Evolutionary conservation across 1,140 invertebrate species (phyloP), one percentile per base, ranked within the genome.

Genomic region (Drosophila mauritiana): DNA sequence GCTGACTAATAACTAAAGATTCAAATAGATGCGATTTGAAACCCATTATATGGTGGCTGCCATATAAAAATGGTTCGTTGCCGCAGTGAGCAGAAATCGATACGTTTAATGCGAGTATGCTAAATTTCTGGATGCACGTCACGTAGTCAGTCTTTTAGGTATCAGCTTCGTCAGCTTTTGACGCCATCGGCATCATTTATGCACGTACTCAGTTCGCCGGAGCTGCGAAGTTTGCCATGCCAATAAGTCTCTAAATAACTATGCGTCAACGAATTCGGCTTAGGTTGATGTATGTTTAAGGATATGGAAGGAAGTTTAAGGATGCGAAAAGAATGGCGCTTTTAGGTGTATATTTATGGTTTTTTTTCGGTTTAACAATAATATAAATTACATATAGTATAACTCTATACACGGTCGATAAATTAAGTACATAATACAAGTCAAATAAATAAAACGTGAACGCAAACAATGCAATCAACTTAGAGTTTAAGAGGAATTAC

Each of bases 361-460:
- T 25, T 22, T 7, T 13, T 42, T 25, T 52, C 15, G 42, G 13
- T 31, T 68, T 68, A 68, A 68, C 45, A 64, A 42, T 68, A 68
- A 43, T 68, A 52, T 17, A 43, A 20, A 27, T 63, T 40, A 65
- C n/a, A 52, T 36, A 36, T 49, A 22, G 20, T 22, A 43, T 12
- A 64, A 43, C 58, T 67, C 46, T 67, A 51, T 67, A 67, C 63
- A 43, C 13, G 63, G 36, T 36, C 49, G 58, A 67, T 67, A 63
- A 67, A 51, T 64, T 68, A 64, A 68, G 20, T 52, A 68, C 46
- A 65, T 64, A 65, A 68, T 68, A 68, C 58, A 34, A 52, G 49
- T 63, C 45, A 39, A 67, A 68, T 68, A 68, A 68, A 68, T 68
- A 68, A 68, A 68, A 52, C 59, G 48, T 49, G 64, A 68, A 68